Evolutionary conservation across 2,113 vertebrate genomes (phyloP).

Genomic region (Aphelocoma coerulescens): DNA sequence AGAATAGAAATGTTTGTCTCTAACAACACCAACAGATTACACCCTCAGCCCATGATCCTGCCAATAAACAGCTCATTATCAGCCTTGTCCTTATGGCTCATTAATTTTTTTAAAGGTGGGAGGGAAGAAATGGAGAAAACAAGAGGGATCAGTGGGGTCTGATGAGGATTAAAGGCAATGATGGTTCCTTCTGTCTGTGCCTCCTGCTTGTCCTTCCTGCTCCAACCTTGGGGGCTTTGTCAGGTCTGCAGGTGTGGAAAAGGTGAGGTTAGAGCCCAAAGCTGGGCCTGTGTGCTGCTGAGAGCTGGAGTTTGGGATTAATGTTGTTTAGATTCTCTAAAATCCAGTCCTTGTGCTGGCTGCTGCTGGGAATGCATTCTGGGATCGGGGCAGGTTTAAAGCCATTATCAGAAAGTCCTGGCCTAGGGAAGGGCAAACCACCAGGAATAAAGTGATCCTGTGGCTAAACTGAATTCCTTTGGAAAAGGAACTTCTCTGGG

Average conservation of each 20-base stretch:
- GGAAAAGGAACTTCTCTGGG: background rate
- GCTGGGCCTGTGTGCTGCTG: background rate
- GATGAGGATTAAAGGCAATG: background rate
- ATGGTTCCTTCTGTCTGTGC: background rate
- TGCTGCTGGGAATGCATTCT: background rate
- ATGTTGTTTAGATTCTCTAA: background rate
- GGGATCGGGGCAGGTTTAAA: background rate
- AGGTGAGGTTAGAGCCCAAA: background rate
- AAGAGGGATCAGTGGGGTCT: background rate
- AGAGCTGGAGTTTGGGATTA: background rate
- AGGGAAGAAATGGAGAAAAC: background rate
- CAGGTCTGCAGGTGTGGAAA: background rate
- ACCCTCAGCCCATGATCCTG: background rate
- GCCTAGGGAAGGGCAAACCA: background rate
- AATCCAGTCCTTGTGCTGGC: background rate
- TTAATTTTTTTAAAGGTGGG: background rate
- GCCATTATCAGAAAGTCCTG: background rate
- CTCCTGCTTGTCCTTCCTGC: background rate
- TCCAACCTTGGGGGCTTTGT: background rate
- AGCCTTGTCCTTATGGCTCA: constrained; percentile 24
- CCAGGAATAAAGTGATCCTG: background rate
- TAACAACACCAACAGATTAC: background rate
- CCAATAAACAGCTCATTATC: constrained; percentile 2
- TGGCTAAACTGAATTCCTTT: background rate
- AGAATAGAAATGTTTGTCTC: background rate